These are phyloP conservation scores for Tetramorium bicarinatum DNA, from an alignment of 2,888 invertebrate genomes.

Conservation along the genomic window DNA sequence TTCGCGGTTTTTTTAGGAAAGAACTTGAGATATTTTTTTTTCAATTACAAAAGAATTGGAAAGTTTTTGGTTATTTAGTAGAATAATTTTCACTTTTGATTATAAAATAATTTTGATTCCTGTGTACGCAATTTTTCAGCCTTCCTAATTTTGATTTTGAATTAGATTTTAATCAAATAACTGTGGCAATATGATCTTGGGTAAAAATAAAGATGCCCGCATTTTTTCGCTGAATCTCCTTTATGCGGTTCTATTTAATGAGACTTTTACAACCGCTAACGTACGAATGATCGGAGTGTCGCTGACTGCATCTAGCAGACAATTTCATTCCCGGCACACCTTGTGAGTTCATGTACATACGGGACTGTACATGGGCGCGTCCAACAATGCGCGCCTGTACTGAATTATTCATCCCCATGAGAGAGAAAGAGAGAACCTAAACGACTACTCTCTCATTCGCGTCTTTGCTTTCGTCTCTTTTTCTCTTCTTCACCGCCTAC, in stretches of 20 bases:
- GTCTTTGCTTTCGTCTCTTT: slow-evolving; percentile 48
- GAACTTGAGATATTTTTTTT: background rate
- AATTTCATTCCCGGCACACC: slow-evolving; percentile 83
- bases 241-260: background rate
- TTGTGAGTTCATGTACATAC: slow-evolving; percentile 69
- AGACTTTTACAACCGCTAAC: slow-evolving; percentile 51
- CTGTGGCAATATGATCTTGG: background rate
- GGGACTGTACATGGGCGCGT: slow-evolving; percentile 82
- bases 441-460: slow-evolving; percentile 56
- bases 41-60: background rate
- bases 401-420: slow-evolving; percentile 84
- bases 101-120: background rate
- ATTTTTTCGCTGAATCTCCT: background rate
- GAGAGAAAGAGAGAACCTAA: slow-evolving; percentile 72
- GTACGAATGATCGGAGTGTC: slow-evolving; percentile 60
- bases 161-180: background rate
- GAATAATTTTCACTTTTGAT: background rate
- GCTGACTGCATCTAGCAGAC: slow-evolving; percentile 56
- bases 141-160: background rate
- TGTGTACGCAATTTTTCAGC: background rate
- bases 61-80: background rate
- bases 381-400: slow-evolving; percentile 81
- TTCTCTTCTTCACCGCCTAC: slow-evolving; percentile 22
- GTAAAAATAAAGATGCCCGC: background rate
- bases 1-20: background rate